Percentiles rank a stretch among this genome's conserved stretches.
Conservation (phyloP, 2,797 vertebrate species). For the Silurus lanzhouensis region DNA sequence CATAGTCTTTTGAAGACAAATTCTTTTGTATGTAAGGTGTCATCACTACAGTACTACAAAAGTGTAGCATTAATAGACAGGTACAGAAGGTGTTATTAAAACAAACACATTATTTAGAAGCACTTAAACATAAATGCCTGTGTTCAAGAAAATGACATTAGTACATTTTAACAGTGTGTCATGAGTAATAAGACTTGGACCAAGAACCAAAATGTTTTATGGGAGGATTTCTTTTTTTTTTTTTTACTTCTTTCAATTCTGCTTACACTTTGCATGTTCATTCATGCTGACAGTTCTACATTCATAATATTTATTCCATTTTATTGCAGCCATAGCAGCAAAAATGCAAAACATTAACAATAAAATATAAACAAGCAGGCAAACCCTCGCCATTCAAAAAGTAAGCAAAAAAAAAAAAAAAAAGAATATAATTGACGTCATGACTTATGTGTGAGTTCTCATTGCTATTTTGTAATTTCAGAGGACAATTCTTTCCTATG, state of each 20-base stretch:
- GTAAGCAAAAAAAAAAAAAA: constrained; percentile 20
- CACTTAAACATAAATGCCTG: not conserved
- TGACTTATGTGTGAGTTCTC: constrained; percentile 6
- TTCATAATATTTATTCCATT: constrained; percentile 25
- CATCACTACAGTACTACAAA: not conserved
- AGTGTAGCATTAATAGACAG: not conserved
- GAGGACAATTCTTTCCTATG: constrained; percentile 23
- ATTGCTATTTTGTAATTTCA: not conserved
- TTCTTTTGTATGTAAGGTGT: not conserved
- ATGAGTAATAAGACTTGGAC: not conserved
- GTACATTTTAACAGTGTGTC: not conserved
- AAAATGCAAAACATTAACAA: constrained; percentile 6
- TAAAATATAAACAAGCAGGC: constrained; percentile 9
- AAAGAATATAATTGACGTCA: constrained; percentile 2
- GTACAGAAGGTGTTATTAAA: not conserved
- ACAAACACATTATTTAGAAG: not conserved
- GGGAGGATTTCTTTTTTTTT: not conserved
- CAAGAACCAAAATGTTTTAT: constrained; percentile 2
- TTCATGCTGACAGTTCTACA: not conserved
- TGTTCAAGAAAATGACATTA: not conserved
- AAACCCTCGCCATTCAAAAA: constrained; percentile 15
- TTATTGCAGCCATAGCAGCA: constrained; percentile 9
- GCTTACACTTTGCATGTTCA: not conserved
- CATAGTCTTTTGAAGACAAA: not conserved
- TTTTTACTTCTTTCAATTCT: not conserved